Percentiles rank a stretch among this genome's conserved stretches.
Evolutionary conservation across 2,888 invertebrate species (phyloP).

Genomic region (Falcaria lacertinaria): DNA sequence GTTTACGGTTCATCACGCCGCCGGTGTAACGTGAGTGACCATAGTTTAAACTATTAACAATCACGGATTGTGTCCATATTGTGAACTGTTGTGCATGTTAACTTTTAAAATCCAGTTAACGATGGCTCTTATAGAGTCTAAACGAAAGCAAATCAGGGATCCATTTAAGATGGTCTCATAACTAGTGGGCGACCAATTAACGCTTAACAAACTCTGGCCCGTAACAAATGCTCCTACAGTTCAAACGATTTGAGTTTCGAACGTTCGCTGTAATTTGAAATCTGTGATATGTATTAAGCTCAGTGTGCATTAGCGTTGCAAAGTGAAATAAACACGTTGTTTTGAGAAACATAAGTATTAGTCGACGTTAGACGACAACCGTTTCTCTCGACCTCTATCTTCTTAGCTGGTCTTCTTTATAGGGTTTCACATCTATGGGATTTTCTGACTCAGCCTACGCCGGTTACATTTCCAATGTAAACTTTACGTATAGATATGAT

Average conservation of each 20-base stretch:
- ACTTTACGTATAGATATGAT: too few species aligned
- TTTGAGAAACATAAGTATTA: too few species aligned
- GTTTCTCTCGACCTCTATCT: too few species aligned
- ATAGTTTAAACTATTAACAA: conserved; percentile 65
- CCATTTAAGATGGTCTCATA: conserved; percentile 31
- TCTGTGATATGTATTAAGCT: conserved; percentile 36
- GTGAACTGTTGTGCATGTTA: conserved; percentile 47
- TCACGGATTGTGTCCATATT: conserved; percentile 60
- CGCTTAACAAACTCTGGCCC: conserved; percentile 68
- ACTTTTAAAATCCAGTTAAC: conserved; percentile 18
- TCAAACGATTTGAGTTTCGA: conserved; percentile 72
- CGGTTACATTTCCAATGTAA: too few species aligned
- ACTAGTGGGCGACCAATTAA: conserved; percentile 69
- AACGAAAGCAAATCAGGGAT: conserved; percentile 9
- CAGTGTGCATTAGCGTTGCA: conserved; percentile 24
- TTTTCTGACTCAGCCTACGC: too few species aligned
- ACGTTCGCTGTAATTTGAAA: conserved; percentile 64
- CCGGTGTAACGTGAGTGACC: conserved; percentile 54
- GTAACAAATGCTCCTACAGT: conserved; percentile 75
- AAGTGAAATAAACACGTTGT: too few species aligned
- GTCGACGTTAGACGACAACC: too few species aligned
- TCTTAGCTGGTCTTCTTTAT: too few species aligned
- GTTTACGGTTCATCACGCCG: conserved; percentile 63
- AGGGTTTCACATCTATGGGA: too few species aligned
- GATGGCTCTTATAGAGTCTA: conserved; percentile 9